Percentiles rank a stretch among this genome's conserved stretches.
These are phyloP conservation scores for Onychomys arenicola DNA, from an alignment of 2,797 vertebrate genomes.

Conservation along the genomic window DNA sequence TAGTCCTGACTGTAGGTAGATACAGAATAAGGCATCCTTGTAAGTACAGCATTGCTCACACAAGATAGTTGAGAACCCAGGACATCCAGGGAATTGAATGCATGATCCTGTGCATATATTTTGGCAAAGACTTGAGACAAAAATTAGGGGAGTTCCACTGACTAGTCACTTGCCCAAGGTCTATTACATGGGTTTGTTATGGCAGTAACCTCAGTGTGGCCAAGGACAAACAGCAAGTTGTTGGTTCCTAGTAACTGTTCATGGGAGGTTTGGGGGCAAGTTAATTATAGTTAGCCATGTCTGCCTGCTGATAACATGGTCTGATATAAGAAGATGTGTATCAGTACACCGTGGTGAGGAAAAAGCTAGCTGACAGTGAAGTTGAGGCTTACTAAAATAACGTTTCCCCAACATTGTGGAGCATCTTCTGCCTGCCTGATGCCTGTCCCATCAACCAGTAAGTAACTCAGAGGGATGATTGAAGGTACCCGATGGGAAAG, in stretches of 20 bases:
- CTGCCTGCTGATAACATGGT: neutral
- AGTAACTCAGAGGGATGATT: neutral
- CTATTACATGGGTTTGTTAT: neutral
- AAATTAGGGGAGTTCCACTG: neutral
- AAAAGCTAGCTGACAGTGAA: neutral
- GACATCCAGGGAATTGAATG: neutral
- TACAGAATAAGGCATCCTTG: neutral
- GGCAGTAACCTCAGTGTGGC: neutral
- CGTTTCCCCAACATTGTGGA: no score
- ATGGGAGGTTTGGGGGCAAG: neutral
- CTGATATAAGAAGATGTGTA: neutral
- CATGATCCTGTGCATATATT: neutral
- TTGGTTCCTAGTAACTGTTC: neutral
- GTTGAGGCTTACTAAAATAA: neutral
- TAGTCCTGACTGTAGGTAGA: neutral
- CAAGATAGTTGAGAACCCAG: neutral
- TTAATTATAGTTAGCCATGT: neutral
- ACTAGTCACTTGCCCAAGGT: neutral
- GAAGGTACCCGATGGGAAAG: slow-evolving; percentile 2
- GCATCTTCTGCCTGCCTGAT: neutral
- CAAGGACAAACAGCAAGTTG: neutral
- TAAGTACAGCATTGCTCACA: neutral
- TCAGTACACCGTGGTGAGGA: neutral
- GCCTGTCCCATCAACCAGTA: neutral
- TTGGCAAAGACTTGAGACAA: neutral